These are phyloP conservation scores for Anoplius nigerrimus DNA, from an alignment of 2,888 invertebrate species.

Conservation along the genomic window DNA sequence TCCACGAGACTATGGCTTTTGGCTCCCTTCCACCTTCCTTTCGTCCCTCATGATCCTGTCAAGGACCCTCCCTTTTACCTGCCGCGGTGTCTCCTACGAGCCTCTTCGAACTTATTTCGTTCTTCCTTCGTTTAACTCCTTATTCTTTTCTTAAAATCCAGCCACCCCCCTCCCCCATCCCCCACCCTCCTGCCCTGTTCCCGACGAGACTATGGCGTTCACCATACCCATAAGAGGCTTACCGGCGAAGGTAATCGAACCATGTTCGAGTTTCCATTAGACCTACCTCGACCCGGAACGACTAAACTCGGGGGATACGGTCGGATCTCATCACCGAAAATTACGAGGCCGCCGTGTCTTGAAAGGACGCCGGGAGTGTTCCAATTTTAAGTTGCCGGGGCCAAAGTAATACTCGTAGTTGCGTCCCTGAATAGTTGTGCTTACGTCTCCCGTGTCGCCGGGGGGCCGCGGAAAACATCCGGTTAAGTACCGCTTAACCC, in stretches of 20 bases:
- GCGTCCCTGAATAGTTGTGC: slow-evolving; percentile 14
- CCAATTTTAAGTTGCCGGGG: slow-evolving; percentile 6
- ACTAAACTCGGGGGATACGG: background rate
- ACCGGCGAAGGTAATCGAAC: slow-evolving; percentile 25
- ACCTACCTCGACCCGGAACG: background rate
- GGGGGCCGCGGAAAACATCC: background rate
- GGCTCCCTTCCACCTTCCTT: too few species aligned
- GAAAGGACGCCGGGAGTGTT: slow-evolving; percentile 1
- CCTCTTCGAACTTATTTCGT: background rate
- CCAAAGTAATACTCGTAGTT: slow-evolving; percentile 12
- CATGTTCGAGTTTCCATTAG: slow-evolving; percentile 31
- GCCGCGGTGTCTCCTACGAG: too few species aligned
- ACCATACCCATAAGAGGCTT: slow-evolving; percentile 32
- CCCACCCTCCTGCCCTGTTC: too few species aligned
- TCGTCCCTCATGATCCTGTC: too few species aligned
- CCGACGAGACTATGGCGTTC: slow-evolving; percentile 2
- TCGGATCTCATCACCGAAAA: slow-evolving; percentile 3
- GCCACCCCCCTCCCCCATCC: background rate
- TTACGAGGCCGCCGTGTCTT: slow-evolving; percentile 2
- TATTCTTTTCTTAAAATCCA: slow-evolving; percentile 1
- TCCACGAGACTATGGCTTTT: too few species aligned
- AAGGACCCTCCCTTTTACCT: too few species aligned
- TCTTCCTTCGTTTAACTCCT: slow-evolving; percentile 13
- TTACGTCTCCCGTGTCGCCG: slow-evolving; percentile 17
- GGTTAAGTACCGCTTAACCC: slow-evolving; percentile 32